Base-by-base conservation (phyloP, 30 jellyfish, hydroid and myxozoan genomes). In the Aurelia aurita complex sp. Pacific region DNA sequence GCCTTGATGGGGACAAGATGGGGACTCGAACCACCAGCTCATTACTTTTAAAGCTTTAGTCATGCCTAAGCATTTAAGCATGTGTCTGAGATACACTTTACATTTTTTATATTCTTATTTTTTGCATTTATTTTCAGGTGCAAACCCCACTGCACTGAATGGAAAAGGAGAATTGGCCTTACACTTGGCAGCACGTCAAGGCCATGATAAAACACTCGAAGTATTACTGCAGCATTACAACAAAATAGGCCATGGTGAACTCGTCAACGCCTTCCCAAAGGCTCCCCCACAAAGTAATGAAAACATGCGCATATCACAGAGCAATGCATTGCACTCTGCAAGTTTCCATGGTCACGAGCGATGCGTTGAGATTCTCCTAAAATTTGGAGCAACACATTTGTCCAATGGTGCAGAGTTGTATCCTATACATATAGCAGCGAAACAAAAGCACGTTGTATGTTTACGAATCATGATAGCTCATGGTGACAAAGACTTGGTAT, bases 271-370 rank as follows among this genome's bases (percentile, higher is more conserved):
- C 12, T 94, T 88, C 78, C 94, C 98, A 12, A 61, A 69, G 50
- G 53, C 23, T 16, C 50, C 85, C 17, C 17, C 70, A 51, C 52
- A 74, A n/a, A 16, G 3, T 17, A 69, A 84, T 51, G 8, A 65
- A 14, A 43, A 29, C 19, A 81, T 65, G 13, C 80, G 63, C 59
- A 50, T 66, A 64, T 84, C 96, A 33, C 79, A 57, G 53, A 89
- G 76, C 87, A 94, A 80, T 53, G 85, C 96, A 19, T 76, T 94
- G 89, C 98, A 94, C 66, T 73, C 85, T 61, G 97, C 97, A 18
- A 53, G 93, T 64, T 80, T 88, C 64, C 91, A 81, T 71, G 97
- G 96, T 6, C 88, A 82, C 60, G 92, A 46, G 42, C 94, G 95
- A 35, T 94, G 98, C 86, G 91, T 94, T n/a, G 91, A 94, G 80